These are phyloP conservation scores for Agrypnus murinus DNA, from an alignment of 2,888 invertebrate species.

Conservation along the genomic window DNA sequence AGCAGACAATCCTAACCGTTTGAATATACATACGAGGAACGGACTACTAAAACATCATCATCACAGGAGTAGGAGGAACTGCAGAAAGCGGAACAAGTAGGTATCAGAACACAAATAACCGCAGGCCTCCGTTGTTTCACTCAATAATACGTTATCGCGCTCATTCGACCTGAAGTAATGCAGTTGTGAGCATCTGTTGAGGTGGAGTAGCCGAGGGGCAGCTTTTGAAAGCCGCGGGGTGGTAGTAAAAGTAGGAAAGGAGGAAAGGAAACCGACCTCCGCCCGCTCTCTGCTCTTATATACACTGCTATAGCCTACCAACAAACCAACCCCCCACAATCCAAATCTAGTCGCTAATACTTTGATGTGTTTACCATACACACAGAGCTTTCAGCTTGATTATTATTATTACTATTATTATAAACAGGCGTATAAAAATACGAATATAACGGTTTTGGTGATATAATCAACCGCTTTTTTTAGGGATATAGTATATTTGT, in stretches of 20 bases:
- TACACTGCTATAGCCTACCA: no score
- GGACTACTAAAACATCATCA: constrained; percentile 51
- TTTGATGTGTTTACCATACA: constrained; percentile 62
- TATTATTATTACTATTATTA: constrained; percentile 57
- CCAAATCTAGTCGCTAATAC: constrained; percentile 56
- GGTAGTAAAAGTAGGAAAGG: constrained; percentile 45
- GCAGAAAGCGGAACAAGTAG: constrained; percentile 52
- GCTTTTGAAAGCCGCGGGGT: constrained; percentile 52
- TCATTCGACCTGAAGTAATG: constrained; percentile 70
- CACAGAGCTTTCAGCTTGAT: constrained; percentile 56
- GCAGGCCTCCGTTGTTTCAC: constrained; percentile 67
- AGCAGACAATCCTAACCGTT: constrained; percentile 58
- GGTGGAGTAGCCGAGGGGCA: constrained; percentile 58
- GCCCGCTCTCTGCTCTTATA: no score
- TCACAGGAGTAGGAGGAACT: constrained; percentile 49
- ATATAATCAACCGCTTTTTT: constrained; percentile 38
- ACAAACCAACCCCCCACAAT: constrained; percentile 31
- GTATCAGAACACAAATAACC: constrained; percentile 68
- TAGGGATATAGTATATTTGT: no score
- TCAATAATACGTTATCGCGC: constrained; percentile 71
- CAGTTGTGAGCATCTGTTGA: constrained; percentile 69
- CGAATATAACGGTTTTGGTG: constrained; percentile 42
- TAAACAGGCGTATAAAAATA: constrained; percentile 54
- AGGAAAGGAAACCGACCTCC: constrained; percentile 33
- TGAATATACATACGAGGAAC: constrained; percentile 60